Conservation (phyloP, 2,888 invertebrate genomes). For the Conistra vaccinii region DNA sequence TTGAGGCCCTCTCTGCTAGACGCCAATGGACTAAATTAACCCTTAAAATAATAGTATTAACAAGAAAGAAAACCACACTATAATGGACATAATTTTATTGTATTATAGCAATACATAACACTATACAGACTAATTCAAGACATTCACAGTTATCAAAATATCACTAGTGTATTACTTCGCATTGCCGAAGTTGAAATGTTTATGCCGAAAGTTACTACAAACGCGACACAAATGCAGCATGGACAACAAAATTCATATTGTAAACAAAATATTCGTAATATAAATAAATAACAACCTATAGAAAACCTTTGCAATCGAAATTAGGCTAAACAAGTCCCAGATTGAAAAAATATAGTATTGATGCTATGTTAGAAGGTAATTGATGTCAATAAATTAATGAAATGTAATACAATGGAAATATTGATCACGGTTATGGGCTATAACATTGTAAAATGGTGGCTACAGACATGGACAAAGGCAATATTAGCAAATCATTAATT, state of each 20-base stretch:
- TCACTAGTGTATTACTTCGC: conserved; percentile 66
- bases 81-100: conserved; percentile 72
- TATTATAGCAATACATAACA: conserved; percentile 78
- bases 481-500: conserved; percentile 1
- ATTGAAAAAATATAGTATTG: conserved; percentile 6
- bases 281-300: conserved; percentile 64
- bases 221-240: conserved; percentile 12
- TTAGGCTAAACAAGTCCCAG: conserved; percentile 23
- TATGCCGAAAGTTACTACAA: conserved; percentile 47
- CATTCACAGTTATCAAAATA: conserved; percentile 78
- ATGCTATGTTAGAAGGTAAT: conserved; percentile 9
- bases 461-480: conserved; percentile 13
- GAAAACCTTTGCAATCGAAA: conserved; percentile 42
- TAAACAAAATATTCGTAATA: conserved; percentile 47
- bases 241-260: conserved; percentile 55
- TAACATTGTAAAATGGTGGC: background rate
- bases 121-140: conserved; percentile 77
- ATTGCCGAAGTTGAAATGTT: conserved; percentile 34
- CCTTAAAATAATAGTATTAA: background rate
- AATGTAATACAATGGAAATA: conserved; percentile 13
- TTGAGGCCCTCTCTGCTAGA: too few species aligned
- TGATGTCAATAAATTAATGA: conserved; percentile 52
- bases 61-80: conserved; percentile 8
- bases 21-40: too few species aligned
- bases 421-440: background rate